These are phyloP conservation scores for Volucella zonaria DNA, from an alignment of 2,888 invertebrate species.

Conservation along the genomic window DNA sequence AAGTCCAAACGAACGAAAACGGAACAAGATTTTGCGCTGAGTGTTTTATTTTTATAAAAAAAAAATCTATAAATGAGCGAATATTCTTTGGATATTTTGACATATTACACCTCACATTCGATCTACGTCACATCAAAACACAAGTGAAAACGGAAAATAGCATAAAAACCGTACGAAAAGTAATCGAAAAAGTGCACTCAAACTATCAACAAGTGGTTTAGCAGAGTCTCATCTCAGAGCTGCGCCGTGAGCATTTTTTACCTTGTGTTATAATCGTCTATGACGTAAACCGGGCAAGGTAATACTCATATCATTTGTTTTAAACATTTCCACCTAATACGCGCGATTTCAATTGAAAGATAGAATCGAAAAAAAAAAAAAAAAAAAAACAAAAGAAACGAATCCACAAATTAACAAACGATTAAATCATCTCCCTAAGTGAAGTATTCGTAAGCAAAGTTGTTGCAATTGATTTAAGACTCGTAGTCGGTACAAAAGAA, in stretches of 20 bases:
- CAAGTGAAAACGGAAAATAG: neutral
- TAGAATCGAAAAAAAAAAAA: neutral
- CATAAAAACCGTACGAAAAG: neutral
- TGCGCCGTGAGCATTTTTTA: constrained; percentile 60
- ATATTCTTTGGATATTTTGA: constrained; percentile 25
- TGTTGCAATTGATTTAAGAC: constrained; percentile 49
- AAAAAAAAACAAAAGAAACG: constrained; percentile 12
- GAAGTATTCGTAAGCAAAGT: constrained; percentile 10
- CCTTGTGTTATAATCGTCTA: constrained; percentile 72
- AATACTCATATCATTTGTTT: constrained; percentile 56
- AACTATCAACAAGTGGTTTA: constrained; percentile 71
- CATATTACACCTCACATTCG: constrained; percentile 16
- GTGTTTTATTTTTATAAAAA: constrained; percentile 55
- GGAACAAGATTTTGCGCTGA: constrained; percentile 58
- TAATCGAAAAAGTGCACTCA: constrained; percentile 23
- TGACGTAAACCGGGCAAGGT: constrained; percentile 74
- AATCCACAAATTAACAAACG: constrained; percentile 24
- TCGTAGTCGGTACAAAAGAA: constrained; percentile 57
- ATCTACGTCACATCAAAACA: neutral
- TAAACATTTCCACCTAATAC: constrained; percentile 16
- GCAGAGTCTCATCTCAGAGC: constrained; percentile 28
- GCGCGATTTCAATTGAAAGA: constrained; percentile 9
- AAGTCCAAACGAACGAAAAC: constrained; percentile 64
- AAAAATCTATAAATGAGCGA: constrained; percentile 44
- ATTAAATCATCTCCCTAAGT: constrained; percentile 60